phyloP scores from a whole-genome alignment of 2,888 invertebrate genomes.

The Epicampocera succincta region DNA sequence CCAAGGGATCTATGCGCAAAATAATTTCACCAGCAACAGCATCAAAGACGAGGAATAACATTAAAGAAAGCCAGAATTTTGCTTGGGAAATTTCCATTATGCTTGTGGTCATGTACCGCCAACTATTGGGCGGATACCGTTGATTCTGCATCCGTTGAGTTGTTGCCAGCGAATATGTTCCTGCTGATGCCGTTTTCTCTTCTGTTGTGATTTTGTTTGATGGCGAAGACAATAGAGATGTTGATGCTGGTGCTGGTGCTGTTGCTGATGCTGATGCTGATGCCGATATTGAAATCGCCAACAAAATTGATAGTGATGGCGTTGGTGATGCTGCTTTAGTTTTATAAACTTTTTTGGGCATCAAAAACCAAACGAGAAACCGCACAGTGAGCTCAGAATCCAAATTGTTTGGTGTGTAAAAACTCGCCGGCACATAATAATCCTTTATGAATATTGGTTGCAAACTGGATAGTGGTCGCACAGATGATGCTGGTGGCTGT shows the following conservation, averaged over 20 bases:
- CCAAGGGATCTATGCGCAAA: conserved; percentile 81
- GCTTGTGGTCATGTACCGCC: conserved; percentile 69
- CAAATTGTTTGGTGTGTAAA: conserved; percentile 48
- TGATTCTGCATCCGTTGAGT: conserved; percentile 54
- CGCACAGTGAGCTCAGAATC: conserved; percentile 42
- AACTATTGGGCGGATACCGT: conserved; percentile 59
- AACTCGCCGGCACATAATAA: conserved; percentile 56
- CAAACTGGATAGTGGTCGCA: conserved; percentile 20
- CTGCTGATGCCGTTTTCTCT: conserved; percentile 12
- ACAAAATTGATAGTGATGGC: conserved; percentile 33
- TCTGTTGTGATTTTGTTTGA: not conserved
- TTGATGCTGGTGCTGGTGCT: conserved; percentile 12
- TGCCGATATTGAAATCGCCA: conserved; percentile 10
- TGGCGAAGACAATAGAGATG: not conserved
- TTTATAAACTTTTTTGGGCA: conserved; percentile 51
- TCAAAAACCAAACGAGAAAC: conserved; percentile 52
- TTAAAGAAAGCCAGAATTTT: conserved; percentile 75
- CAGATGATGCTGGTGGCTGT: conserved; percentile 19
- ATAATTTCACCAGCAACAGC: conserved; percentile 78
- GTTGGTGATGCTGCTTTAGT: conserved; percentile 42
- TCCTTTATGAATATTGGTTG: conserved; percentile 50
- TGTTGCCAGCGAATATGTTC: conserved; percentile 9
- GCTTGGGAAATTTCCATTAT: conserved; percentile 78
- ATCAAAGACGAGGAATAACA: conserved; percentile 75
- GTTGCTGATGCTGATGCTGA: conserved; percentile 21